These are phyloP conservation scores for Leucophenga varia DNA, from an alignment of 1,140 invertebrate genomes.

Conservation along the genomic window DNA sequence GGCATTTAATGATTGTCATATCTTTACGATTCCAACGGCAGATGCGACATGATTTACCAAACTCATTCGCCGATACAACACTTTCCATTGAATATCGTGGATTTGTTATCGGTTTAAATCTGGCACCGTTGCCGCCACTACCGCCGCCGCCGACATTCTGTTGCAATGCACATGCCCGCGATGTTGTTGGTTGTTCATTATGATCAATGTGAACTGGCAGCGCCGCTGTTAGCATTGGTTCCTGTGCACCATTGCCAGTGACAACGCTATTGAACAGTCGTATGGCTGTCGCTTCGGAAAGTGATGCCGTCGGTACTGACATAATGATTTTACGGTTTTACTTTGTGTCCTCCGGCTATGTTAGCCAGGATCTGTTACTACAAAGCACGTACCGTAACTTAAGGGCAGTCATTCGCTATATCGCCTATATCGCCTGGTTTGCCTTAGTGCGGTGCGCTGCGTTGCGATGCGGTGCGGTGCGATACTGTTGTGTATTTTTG, in stretches of 20 bases:
- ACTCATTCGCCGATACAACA: constrained; percentile 36
- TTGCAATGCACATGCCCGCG: background rate
- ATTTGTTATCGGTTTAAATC: too few relatives aligned
- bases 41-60: constrained; percentile 45
- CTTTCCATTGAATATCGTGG: constrained; percentile 26
- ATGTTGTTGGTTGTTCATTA: background rate
- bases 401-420: too few relatives aligned
- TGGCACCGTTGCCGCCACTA: background rate
- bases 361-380: too few relatives aligned
- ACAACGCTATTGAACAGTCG: constrained; percentile 25
- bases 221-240: background rate
- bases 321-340: too few relatives aligned
- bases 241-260: background rate
- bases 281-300: constrained; percentile 31
- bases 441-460: too few relatives aligned
- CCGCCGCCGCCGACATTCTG: background rate
- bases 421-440: too few relatives aligned
- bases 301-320: too few relatives aligned
- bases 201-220: background rate
- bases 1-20: constrained; percentile 41
- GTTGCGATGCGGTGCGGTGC: too few relatives aligned
- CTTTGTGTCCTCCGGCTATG: too few relatives aligned
- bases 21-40: constrained; percentile 47
- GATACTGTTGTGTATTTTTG: too few relatives aligned
- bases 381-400: too few relatives aligned